Evolutionary conservation across 2,113 vertebrate genomes (phyloP).

Genomic region (Hemicordylus capensis): DNA sequence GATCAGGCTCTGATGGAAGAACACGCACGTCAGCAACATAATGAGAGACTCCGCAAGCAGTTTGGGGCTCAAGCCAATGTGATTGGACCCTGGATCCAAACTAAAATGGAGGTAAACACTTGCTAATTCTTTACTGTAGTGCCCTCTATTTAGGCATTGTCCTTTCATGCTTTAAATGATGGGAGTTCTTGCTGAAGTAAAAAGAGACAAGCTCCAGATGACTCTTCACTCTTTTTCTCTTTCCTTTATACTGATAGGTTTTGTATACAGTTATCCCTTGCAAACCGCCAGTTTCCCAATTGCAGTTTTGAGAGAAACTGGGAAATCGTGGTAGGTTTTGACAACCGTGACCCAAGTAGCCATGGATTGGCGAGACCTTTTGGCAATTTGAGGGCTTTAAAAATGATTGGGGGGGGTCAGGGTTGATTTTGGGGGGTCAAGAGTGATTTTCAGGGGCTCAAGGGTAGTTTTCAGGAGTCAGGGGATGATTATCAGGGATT

Average conservation of each 20-base stretch:
- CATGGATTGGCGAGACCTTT: too few relatives aligned
- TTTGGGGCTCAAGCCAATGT: constrained; percentile 97
- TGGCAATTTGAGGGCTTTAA: too few relatives aligned
- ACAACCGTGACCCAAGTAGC: too few relatives aligned
- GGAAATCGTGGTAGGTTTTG: too few relatives aligned
- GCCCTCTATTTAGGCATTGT: neutral
- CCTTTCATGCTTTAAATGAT: neutral
- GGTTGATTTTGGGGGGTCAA: too few relatives aligned
- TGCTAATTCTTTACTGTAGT: constrained; percentile 11
- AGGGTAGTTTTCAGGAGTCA: too few relatives aligned
- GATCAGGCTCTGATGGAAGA: constrained; percentile 96
- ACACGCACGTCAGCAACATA: constrained; percentile 95
- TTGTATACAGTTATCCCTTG: too few relatives aligned
- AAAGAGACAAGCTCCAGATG: neutral
- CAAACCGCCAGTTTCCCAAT: too few relatives aligned
- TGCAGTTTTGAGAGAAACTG: too few relatives aligned
- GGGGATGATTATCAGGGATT: too few relatives aligned
- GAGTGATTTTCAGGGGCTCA: too few relatives aligned
- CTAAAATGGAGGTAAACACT: constrained; percentile 92
- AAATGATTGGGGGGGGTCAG: too few relatives aligned
- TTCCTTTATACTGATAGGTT: neutral
- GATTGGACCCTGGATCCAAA: constrained; percentile 99
- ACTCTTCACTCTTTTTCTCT: neutral
- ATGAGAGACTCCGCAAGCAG: constrained; percentile 93
- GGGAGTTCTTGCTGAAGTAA: neutral